Evolutionary conservation across 2,113 vertebrate genomes (phyloP).

Genomic region (Naja naja): DNA sequence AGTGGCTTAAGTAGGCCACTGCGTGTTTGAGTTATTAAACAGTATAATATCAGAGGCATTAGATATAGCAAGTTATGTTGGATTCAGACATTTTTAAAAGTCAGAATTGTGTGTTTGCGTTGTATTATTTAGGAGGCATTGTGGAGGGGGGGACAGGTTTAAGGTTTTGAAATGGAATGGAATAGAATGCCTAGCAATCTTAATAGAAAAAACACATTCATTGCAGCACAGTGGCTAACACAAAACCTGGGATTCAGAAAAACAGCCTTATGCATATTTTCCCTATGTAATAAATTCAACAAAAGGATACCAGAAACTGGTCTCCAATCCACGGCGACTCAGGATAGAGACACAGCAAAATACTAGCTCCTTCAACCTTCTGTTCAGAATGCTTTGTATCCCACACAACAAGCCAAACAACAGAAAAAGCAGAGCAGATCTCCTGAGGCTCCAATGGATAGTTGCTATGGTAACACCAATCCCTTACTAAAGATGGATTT

Average conservation of each 20-base stretch:
- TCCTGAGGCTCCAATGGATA: neutral
- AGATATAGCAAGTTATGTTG: neutral
- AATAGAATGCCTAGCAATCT: neutral
- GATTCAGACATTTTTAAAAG: neutral
- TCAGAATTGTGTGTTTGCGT: neutral
- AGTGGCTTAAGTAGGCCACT: neutral
- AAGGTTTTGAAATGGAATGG: neutral
- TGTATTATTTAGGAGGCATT: neutral
- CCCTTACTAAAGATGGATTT: constrained; percentile 16
- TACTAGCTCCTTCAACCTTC: neutral
- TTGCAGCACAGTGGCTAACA: neutral
- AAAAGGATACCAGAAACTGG: neutral
- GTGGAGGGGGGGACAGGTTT: neutral
- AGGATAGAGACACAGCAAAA: neutral
- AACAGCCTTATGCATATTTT: neutral
- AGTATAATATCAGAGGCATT: neutral
- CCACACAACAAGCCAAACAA: constrained; percentile 26
- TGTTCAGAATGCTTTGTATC: neutral
- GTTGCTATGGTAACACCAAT: constrained; percentile 21
- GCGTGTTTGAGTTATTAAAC: neutral
- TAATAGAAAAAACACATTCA: neutral
- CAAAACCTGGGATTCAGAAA: neutral
- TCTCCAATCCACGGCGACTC: neutral
- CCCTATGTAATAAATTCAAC: neutral
- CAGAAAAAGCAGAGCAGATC: constrained; percentile 25